Percentiles rank a stretch among this genome's conserved stretches.
Evolutionary conservation across 2,888 invertebrate genomes (phyloP).

Genomic region (Amblyjoppa fuscipennis): DNA sequence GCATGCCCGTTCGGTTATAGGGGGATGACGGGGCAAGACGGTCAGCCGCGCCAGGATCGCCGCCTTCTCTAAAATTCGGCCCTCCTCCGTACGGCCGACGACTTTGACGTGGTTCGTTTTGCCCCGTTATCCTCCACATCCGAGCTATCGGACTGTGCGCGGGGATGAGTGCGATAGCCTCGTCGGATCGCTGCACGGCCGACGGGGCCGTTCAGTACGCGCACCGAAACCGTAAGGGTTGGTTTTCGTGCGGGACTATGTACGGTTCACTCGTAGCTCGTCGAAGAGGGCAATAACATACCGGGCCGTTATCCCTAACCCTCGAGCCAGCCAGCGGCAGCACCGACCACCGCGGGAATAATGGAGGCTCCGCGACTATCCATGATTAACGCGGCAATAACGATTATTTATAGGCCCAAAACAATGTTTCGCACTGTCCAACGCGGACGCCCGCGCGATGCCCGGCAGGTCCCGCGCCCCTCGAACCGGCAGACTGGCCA

Average conservation of each 20-base stretch:
- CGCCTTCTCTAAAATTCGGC: neutral
- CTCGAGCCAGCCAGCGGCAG: conserved; percentile 44
- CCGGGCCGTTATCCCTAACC: conserved; percentile 68
- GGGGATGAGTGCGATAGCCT: conserved; percentile 25
- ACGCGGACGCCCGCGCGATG: conserved; percentile 60
- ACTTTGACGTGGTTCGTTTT: conserved; percentile 2
- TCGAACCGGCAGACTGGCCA: conserved; percentile 53
- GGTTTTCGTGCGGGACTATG: conserved; percentile 62
- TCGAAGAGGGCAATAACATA: conserved; percentile 80
- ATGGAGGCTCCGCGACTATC: conserved; percentile 80
- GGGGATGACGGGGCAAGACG: neutral
- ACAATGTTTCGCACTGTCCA: conserved; percentile 83
- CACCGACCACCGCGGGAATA: conserved; percentile 75
- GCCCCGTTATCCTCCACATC: conserved; percentile 29
- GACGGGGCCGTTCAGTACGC: conserved; percentile 24
- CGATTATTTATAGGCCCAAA: conserved; percentile 83
- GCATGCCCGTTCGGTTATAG: conserved; percentile 72
- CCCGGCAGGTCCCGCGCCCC: conserved; percentile 28
- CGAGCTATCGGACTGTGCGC: neutral
- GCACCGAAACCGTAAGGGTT: conserved; percentile 77
- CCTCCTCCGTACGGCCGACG: neutral
- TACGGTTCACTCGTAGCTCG: conserved; percentile 53
- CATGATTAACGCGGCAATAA: conserved; percentile 84
- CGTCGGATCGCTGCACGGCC: conserved; percentile 29
- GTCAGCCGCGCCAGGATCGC: neutral